These are phyloP conservation scores for Dusona sp. DNA, from an alignment of 2,888 invertebrate species.

Conservation along the genomic window DNA sequence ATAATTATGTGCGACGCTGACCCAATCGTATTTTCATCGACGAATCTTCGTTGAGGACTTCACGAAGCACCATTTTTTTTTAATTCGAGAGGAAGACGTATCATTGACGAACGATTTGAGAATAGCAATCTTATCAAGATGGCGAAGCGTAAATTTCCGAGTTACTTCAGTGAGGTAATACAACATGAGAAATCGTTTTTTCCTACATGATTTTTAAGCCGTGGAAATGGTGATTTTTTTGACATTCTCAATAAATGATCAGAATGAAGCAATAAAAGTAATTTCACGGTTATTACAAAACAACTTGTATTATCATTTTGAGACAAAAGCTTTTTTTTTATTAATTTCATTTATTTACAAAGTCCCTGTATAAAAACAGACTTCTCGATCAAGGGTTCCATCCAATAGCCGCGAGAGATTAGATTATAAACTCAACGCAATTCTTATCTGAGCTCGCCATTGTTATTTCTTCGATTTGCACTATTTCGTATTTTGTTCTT, in stretches of 20 bases:
- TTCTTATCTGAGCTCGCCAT: constrained; percentile 18
- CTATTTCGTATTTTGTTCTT: background rate
- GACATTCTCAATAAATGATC: background rate
- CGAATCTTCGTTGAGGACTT: background rate
- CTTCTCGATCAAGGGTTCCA: too few relatives aligned
- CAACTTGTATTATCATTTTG: background rate
- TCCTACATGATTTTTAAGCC: background rate
- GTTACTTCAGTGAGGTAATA: constrained; percentile 50
- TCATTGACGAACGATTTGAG: background rate
- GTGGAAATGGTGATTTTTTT: background rate
- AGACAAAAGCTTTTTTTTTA: background rate
- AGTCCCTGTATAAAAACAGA: background rate
- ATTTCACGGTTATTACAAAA: background rate
- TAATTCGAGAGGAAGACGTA: background rate
- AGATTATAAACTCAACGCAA: background rate
- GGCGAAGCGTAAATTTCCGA: constrained; percentile 52
- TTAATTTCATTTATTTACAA: background rate
- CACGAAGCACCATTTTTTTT: background rate
- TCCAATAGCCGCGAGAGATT: background rate
- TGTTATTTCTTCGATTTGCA: background rate
- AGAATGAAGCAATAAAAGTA: background rate
- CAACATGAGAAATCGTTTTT: background rate
- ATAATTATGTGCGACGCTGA: background rate
- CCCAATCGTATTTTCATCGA: background rate
- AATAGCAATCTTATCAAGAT: constrained; percentile 5